phyloP scores from a whole-genome alignment of 2,888 invertebrate genomes.

The Muschampia staudingeri region DNA sequence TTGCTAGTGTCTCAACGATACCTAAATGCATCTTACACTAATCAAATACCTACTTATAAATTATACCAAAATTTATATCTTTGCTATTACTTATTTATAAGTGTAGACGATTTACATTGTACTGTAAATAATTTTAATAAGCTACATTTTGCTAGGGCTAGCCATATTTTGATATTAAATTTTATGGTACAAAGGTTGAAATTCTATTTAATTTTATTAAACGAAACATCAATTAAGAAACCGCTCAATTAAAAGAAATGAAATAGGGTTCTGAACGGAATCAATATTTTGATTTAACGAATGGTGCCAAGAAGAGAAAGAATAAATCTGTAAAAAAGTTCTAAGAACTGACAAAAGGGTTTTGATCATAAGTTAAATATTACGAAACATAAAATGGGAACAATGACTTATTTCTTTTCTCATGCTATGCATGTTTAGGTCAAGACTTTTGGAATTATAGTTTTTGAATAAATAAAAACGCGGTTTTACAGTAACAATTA shows the following conservation, averaged over 20 bases:
- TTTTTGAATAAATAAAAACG: conserved; percentile 16
- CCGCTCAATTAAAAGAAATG: conserved; percentile 9
- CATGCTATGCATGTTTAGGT: conserved; percentile 63
- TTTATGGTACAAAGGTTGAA: conserved; percentile 8
- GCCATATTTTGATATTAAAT: background rate
- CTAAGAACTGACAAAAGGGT: conserved; percentile 27
- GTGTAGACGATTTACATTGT: conserved; percentile 14
- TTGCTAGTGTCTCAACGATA: conserved; percentile 15
- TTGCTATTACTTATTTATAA: conserved; percentile 17
- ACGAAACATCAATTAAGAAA: conserved; percentile 14
- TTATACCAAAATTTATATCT: conserved; percentile 42
- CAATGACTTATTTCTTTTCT: conserved; percentile 79
- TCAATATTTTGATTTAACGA: conserved; percentile 47
- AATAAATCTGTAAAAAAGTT: conserved; percentile 20
- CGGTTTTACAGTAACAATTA: background rate
- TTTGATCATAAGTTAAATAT: conserved; percentile 18
- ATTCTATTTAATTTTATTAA: background rate
- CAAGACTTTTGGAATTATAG: conserved; percentile 66
- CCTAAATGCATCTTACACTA: conserved; percentile 69
- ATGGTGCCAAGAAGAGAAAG: conserved; percentile 79
- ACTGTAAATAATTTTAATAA: conserved; percentile 4
- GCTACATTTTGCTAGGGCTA: conserved; percentile 18
- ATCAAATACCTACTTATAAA: conserved; percentile 69
- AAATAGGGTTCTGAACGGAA: conserved; percentile 1
- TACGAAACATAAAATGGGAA: conserved; percentile 80